Percentiles rank a stretch among this genome's conserved stretches.
phyloP scores from a whole-genome alignment of 1,140 invertebrate genomes.

The Calliphora vicina region DNA sequence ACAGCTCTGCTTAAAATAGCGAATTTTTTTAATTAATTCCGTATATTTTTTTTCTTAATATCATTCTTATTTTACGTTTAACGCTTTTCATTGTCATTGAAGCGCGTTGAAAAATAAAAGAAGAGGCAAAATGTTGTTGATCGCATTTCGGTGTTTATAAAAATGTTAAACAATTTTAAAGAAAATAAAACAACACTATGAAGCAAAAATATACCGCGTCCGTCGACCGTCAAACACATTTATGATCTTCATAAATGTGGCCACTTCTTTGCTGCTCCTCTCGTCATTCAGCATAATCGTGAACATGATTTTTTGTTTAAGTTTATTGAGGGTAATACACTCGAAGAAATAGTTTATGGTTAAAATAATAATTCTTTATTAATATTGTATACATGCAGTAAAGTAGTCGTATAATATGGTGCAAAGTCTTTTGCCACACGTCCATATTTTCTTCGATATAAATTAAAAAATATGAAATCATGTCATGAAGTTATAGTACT shows the following conservation, averaged over 20 bases:
- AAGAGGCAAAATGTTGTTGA: not conserved
- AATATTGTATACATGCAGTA: no score
- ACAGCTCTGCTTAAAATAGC: not conserved
- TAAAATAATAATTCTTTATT: no score
- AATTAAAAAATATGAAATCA: no score
- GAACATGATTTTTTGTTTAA: no score
- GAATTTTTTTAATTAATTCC: not conserved
- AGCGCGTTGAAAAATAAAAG: not conserved
- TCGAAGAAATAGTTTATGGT: no score
- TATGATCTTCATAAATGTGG: not conserved
- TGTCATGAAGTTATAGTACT: no score
- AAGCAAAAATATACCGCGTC: not conserved
- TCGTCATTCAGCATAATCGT: not conserved
- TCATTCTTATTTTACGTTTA: not conserved
- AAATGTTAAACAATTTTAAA: not conserved
- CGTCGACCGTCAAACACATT: not conserved
- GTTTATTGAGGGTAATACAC: no score
- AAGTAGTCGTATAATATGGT: no score
- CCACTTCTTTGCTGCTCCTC: not conserved
- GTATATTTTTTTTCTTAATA: not conserved
- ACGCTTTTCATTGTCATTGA: constrained; percentile 20
- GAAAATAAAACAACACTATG: no score
- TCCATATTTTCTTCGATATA: no score
- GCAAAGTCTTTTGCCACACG: no score
- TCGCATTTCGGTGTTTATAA: not conserved